Conservation (phyloP, 1,140 invertebrate genomes). For the Nilaparvata lugens region DNA sequence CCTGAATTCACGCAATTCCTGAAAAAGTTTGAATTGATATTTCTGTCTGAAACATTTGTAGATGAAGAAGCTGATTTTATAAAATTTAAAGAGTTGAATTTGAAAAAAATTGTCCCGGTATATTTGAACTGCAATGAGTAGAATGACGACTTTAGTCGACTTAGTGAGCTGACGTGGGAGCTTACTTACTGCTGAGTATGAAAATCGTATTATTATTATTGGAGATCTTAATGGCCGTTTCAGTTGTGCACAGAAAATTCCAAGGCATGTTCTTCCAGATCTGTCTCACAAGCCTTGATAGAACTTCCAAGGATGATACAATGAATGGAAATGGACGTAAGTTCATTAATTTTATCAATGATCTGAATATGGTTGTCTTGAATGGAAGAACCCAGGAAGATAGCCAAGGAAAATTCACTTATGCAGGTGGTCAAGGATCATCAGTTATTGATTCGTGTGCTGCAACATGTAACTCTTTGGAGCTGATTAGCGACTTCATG, state of each 20-base stretch:
- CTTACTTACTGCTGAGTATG: not conserved
- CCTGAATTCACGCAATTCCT: too few relatives aligned
- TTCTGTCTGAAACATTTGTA: too few relatives aligned
- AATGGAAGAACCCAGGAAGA: not conserved
- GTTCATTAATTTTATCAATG: not conserved
- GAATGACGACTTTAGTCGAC: not conserved
- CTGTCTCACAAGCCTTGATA: not conserved
- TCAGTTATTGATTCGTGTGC: not conserved
- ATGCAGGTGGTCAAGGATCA: not conserved
- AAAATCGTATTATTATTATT: not conserved
- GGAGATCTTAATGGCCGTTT: not conserved
- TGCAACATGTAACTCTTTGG: not conserved
- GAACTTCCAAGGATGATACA: not conserved
- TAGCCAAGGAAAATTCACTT: not conserved
- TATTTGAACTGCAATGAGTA: not conserved
- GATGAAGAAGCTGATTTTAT: too few relatives aligned
- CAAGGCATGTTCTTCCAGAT: not conserved
- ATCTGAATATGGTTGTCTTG: not conserved
- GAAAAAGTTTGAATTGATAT: too few relatives aligned
- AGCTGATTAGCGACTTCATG: not conserved
- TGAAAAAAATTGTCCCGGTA: not conserved
- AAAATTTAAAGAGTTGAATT: not conserved
- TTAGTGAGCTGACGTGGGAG: not conserved
- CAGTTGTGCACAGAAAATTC: not conserved
- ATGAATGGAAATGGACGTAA: not conserved